A percentile compares a stretch with the other conserved stretches of the same genome.
Evolutionary conservation across 30 jellyfish, hydroid and myxozoan genomes (phyloP).

Genomic region (Sanderia malayensis): DNA sequence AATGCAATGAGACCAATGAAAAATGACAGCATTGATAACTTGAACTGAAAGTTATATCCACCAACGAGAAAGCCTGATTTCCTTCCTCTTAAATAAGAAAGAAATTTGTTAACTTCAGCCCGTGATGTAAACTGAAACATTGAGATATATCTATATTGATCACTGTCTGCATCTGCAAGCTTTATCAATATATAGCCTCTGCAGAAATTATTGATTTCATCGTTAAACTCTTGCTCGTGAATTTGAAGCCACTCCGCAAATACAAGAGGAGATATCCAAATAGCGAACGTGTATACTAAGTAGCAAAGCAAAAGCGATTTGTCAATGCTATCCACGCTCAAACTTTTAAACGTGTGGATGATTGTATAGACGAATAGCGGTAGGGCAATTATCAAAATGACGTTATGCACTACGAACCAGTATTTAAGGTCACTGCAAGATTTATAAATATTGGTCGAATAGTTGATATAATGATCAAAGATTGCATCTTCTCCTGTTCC

Average conservation of each 20-base stretch:
- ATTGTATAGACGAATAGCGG: neutral
- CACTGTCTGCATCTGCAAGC: neutral
- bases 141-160: neutral
- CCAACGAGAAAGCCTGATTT: slow-evolving; percentile 55
- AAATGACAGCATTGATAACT: slow-evolving; percentile 39
- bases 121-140: slow-evolving; percentile 19
- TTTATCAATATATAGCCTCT: neutral
- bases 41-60: slow-evolving; percentile 33
- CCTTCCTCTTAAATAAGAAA: slow-evolving; percentile 38
- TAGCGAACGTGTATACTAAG: neutral
- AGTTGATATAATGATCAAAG: neutral
- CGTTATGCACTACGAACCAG: slow-evolving; percentile 6
- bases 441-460: neutral
- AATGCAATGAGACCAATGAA: slow-evolving; percentile 28
- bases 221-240: slow-evolving; percentile 13
- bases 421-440: neutral
- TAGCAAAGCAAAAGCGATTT: neutral
- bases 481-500: neutral
- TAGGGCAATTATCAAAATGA: neutral
- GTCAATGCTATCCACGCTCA: neutral
- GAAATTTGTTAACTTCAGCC: slow-evolving; percentile 23
- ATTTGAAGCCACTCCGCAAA: slow-evolving; percentile 33
- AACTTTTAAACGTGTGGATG: neutral
- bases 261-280: slow-evolving; percentile 34
- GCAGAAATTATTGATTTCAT: slow-evolving; percentile 36